phyloP scores from a whole-genome alignment of 1,140 invertebrate genomes.

The Drosophila equinoxialis region DNA sequence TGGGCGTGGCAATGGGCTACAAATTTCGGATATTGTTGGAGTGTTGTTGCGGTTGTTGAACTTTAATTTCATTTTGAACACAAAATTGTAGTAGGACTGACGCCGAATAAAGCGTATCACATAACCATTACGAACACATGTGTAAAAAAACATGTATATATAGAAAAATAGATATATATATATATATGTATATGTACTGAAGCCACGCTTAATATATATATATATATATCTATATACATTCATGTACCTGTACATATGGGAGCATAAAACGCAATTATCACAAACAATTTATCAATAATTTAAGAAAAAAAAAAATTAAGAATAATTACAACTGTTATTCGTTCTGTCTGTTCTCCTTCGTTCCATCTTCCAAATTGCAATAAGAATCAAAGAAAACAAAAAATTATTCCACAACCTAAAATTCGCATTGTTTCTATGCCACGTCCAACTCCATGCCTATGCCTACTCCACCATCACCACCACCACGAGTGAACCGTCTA shows the following conservation, averaged over 20 bases:
- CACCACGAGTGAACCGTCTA: conserved; percentile 37
- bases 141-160: conserved; percentile 12
- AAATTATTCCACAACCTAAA: conserved; percentile 37
- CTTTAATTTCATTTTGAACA: conserved; percentile 16
- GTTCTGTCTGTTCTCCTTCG: background rate
- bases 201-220: conserved; percentile 16
- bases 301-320: conserved; percentile 36
- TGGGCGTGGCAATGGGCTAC: conserved; percentile 2
- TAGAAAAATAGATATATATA: conserved; percentile 14
- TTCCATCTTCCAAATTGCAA: conserved; percentile 39
- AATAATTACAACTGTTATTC: conserved; percentile 43
- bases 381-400: conserved; percentile 39
- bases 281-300: conserved; percentile 74
- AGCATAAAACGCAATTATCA: conserved; percentile 66
- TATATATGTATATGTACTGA: conserved; percentile 12
- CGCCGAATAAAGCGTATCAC: conserved; percentile 1
- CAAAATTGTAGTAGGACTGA: conserved; percentile 17
- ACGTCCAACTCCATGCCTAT: conserved; percentile 13
- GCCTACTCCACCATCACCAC: conserved; percentile 4
- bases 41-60: conserved; percentile 6
- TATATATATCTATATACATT: conserved; percentile 37
- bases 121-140: conserved; percentile 9
- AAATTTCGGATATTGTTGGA: background rate
- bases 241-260: conserved; percentile 35
- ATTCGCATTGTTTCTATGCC: conserved; percentile 30